Percentiles rank a stretch among this genome's conserved stretches.
Conservation (phyloP, 2,888 invertebrate species). For the Dasysyrphus tricinctus region DNA sequence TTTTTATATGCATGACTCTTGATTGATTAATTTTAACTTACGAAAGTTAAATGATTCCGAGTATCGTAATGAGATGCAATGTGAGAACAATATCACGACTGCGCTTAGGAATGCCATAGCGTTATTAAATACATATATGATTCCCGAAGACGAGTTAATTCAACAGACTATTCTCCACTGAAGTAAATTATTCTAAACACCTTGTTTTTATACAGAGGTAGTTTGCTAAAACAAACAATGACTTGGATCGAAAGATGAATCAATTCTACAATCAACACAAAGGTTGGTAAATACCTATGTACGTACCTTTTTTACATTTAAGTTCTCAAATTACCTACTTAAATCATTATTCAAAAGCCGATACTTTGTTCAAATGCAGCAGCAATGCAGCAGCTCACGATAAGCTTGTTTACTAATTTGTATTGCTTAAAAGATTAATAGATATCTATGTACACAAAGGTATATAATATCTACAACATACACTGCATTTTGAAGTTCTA, state of each 20-base stretch:
- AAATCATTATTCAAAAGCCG: neutral
- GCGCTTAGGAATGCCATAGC: neutral
- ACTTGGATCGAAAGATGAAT: neutral
- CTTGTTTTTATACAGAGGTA: constrained; percentile 11
- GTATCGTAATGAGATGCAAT: neutral
- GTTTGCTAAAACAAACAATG: neutral
- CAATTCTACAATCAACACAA: neutral
- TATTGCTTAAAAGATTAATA: neutral
- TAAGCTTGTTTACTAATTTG: neutral
- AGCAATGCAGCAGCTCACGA: neutral
- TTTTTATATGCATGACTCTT: neutral
- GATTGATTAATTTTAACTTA: constrained; percentile 19
- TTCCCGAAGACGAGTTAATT: constrained; percentile 1
- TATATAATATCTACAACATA: no score
- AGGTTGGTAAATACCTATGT: neutral
- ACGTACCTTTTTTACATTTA: neutral
- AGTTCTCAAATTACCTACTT: neutral
- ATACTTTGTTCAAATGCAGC: neutral
- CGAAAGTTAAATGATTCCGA: constrained; percentile 20
- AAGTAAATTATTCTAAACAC: neutral
- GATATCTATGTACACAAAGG: no score
- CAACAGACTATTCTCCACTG: neutral
- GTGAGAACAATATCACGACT: neutral
- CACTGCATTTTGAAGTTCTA: no score
- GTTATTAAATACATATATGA: neutral